Evolutionary conservation across 1,140 invertebrate species (phyloP).

Genomic region (Pogonomyrmex barbatus): DNA sequence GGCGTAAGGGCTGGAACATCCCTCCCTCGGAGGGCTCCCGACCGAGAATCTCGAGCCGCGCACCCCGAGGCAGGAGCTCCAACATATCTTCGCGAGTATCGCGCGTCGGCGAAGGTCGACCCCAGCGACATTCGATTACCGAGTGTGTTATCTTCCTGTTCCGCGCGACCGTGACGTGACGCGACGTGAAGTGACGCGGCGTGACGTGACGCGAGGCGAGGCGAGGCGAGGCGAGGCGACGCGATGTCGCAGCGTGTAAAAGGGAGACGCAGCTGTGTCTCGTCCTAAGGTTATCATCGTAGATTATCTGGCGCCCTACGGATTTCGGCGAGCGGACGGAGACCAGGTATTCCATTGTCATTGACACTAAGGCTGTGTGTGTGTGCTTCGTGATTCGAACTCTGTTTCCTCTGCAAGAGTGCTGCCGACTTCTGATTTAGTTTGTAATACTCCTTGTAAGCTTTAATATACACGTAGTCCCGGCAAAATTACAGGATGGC

Average conservation of each 20-base stretch:
- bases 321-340: constrained; percentile 61
- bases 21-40: background rate
- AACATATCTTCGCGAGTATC: constrained; percentile 70
- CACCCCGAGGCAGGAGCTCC: constrained; percentile 21
- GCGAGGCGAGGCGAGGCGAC: constrained; percentile 15
- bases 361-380: constrained; percentile 50
- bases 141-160: constrained; percentile 28
- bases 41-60: background rate
- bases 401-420: constrained; percentile 45
- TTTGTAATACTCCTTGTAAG: constrained; percentile 7
- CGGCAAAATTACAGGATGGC: background rate
- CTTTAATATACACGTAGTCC: constrained; percentile 13
- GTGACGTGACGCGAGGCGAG: background rate
- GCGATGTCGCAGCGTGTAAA: constrained; percentile 26
- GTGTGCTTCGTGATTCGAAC: constrained; percentile 42
- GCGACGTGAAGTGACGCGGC: constrained; percentile 8
- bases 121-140: constrained; percentile 40
- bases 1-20: constrained; percentile 8
- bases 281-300: constrained; percentile 52
- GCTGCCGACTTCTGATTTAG: background rate
- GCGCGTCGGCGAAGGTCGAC: constrained; percentile 60
- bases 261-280: constrained; percentile 45
- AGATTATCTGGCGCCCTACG: constrained; percentile 70
- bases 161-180: constrained; percentile 48
- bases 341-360: constrained; percentile 40